Evolutionary conservation across 1,140 invertebrate species (phyloP).

Genomic region (Maniola jurtina): DNA sequence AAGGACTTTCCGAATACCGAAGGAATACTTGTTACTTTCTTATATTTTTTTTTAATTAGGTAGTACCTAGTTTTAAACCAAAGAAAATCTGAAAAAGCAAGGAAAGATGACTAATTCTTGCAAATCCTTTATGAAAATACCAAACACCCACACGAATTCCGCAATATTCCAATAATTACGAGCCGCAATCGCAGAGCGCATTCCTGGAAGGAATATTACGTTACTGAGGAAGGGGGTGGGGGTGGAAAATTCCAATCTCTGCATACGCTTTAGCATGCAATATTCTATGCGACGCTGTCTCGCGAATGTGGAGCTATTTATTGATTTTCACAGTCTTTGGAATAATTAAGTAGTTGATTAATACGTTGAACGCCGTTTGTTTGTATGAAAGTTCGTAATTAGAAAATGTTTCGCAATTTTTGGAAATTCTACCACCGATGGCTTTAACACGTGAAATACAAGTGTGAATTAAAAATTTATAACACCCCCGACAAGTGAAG

Average conservation of each 20-base stretch:
- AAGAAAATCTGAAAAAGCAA: neutral
- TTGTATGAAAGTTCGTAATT: too few species aligned
- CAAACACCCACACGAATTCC: conserved; percentile 3
- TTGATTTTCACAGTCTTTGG: conserved; percentile 1
- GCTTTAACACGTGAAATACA: too few species aligned
- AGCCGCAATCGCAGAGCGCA: conserved; percentile 4
- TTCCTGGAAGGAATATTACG: conserved; percentile 12
- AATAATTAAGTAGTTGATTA: conserved; percentile 4
- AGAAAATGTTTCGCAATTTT: too few species aligned
- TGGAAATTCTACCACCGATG: too few species aligned
- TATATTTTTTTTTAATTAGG: too few species aligned
- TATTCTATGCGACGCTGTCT: neutral
- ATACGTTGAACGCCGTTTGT: neutral
- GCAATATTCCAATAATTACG: conserved; percentile 1
- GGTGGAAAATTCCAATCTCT: conserved; percentile 8
- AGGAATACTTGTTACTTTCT: too few species aligned
- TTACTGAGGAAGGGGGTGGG: neutral
- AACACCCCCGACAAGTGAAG: too few species aligned
- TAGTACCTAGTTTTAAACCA: neutral
- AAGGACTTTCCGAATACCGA: too few species aligned
- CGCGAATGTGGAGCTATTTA: conserved; percentile 1
- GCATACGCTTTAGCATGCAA: conserved; percentile 4
- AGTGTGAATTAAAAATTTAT: too few species aligned
- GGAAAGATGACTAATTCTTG: neutral
- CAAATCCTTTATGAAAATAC: neutral